Base-by-base conservation (phyloP, 2,797 vertebrate species). In the Phoeniculus purpureus region DNA sequence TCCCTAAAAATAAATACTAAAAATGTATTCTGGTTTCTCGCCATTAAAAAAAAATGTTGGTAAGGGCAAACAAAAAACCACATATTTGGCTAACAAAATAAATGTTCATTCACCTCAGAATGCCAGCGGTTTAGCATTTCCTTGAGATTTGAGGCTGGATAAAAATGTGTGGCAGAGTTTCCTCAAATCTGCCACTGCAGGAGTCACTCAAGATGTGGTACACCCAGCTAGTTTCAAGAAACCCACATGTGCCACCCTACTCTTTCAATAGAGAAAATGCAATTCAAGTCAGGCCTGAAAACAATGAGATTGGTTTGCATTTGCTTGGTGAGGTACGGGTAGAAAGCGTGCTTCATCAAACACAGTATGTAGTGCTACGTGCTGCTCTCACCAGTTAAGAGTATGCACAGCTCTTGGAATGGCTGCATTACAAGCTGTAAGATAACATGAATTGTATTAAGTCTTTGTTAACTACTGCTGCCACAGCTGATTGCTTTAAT, bases 21-120 rank as follows among this genome's bases (percentile, higher is more conserved):
- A 94, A 94, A 75, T 50, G 76, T 85, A 85, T 82, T 59, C 65
- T 91, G 87, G 80, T 91, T 92, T 83, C 67, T 83, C 88, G 85
- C 70, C 34, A 71, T 92, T 90, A 52, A 16, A 21, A 6, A 31
- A 25, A 89, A 50, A 71, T 83, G 26, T 14, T 73, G 59, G 61
- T 90, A 48, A 59, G 61, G 29, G 31, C 84, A 77, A 77, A 80
- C 67, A 75, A 54, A 78, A 77, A 77, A 84, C 68, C 65, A 84
- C 90, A 31, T 64, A 90, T 84, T 86, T 80, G 87, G 87, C 71
- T 94, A 91, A 40, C 15, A 58, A 59, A 80, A 84, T 48, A 74
- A 47, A 54, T 87, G 72, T 94, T 81, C 83, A 55, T 79, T 65
- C 50, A 93, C 43, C 66, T 86, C 66, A 37, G 68, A 84, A 77